Evolutionary conservation across 2,797 vertebrate species (phyloP), one percentile per base, ranked within the genome.

Genomic region (Lacerta viridis): DNA sequence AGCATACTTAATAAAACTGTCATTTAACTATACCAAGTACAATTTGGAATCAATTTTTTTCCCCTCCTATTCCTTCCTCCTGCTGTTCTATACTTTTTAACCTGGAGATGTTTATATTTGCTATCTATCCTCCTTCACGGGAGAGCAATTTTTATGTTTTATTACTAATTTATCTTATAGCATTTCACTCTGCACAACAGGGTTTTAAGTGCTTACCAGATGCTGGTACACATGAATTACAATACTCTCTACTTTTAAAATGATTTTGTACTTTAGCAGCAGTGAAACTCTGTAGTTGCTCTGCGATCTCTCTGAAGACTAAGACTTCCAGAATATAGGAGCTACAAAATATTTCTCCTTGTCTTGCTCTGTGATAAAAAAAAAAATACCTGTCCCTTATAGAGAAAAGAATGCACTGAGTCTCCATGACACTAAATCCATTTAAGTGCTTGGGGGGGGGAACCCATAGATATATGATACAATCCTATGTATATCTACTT

Each of bases 161-260:
- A 85, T 83, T 90, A 25, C 2, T 89, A 81, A 90, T 13, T 87
- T 91, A 91, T 79, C 61, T 85, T 87, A 83, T 50, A 87, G 69
- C 46, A 79, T 91, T 91, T 87, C 89, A 92, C 90, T 3, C 11
- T 91, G 87, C 20, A 86, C 29, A 89, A 83, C 17, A 82, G 8
- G 1, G 3, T 46, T 92, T 88, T 81, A 94, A 92, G 36, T 85
- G 33, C 84, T 91, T 93, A 33, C 27, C 88, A 92, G 41, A 80
- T 87, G 27, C n/a, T 93, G n/a, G 55, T 33, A 33, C 41, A 77
- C 86, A 10, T 87, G 72, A 94, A 92, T 89, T 84, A 84, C 29
- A 75, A 39, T 84, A 92, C 61, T 2, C 90, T 88, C 66, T 86
- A 78, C 3, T 90, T 93, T 87, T 71, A 83, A 92, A 90, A 86